phyloP scores from a whole-genome alignment of 2,888 invertebrate genomes.

The Erannis defoliaria region DNA sequence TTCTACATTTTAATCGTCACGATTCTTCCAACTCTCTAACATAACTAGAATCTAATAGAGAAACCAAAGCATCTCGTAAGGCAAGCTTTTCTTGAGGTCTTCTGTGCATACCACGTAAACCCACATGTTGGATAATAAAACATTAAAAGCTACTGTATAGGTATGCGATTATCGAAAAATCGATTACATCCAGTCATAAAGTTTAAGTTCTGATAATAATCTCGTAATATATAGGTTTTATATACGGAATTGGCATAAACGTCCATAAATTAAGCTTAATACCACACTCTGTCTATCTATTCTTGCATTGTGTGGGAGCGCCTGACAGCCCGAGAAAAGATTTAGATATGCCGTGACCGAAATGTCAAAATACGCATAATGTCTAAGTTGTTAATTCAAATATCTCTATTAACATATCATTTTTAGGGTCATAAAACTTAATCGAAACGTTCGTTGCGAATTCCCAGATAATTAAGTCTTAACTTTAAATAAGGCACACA shows the following conservation, averaged over 20 bases:
- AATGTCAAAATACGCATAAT: constrained; percentile 63
- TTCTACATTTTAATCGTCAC: constrained; percentile 50
- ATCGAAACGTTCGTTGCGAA: constrained; percentile 39
- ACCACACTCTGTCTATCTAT: constrained; percentile 52
- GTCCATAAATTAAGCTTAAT: constrained; percentile 57
- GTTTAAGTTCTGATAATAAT: constrained; percentile 42
- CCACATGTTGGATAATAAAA: constrained; percentile 31
- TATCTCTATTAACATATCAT: constrained; percentile 51
- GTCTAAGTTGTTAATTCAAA: constrained; percentile 51
- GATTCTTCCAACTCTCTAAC: constrained; percentile 36
- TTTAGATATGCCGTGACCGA: constrained; percentile 63
- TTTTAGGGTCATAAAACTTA: constrained; percentile 41
- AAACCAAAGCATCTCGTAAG: background rate
- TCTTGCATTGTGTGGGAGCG: constrained; percentile 55
- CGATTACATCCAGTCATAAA: constrained; percentile 41
- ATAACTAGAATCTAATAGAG: background rate
- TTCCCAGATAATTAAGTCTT: constrained; percentile 36
- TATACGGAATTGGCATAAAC: constrained; percentile 45
- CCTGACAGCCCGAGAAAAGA: constrained; percentile 58
- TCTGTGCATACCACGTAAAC: constrained; percentile 1
- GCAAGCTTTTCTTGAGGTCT: background rate
- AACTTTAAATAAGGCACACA: constrained; percentile 29
- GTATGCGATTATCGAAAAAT: constrained; percentile 47
- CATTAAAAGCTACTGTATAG: constrained; percentile 43
- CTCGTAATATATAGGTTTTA: constrained; percentile 44